Evolutionary conservation across 2,888 invertebrate species (phyloP).

Genomic region (Amphipoea oculea): DNA sequence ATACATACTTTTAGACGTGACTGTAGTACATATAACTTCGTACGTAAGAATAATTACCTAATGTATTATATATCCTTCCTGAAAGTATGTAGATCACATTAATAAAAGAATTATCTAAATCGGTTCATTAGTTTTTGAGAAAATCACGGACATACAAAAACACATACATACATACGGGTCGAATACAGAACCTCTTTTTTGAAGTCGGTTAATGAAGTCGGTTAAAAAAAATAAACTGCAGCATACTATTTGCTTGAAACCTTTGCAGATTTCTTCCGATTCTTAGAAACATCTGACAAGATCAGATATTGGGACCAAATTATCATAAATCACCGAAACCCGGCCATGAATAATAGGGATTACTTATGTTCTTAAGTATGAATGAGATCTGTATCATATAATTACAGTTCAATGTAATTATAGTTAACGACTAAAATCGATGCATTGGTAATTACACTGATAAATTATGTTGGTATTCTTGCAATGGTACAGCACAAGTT

Average conservation of each 20-base stretch:
- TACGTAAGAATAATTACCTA: no score
- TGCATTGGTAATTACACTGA: slow-evolving; percentile 36
- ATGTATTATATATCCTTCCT: no score
- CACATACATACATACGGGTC: no score
- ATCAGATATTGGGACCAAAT: slow-evolving; percentile 29
- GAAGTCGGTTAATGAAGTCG: no score
- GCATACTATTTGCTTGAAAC: neutral
- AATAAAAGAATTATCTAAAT: no score
- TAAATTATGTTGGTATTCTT: slow-evolving; percentile 33
- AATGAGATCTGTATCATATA: slow-evolving; percentile 48
- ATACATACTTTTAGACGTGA: no score
- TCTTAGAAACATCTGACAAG: slow-evolving; percentile 12
- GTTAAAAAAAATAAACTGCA: neutral
- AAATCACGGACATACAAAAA: no score
- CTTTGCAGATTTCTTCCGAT: neutral
- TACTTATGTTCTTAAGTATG: slow-evolving; percentile 13
- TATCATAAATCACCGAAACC: slow-evolving; percentile 29
- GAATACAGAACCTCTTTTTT: no score
- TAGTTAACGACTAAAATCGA: slow-evolving; percentile 37
- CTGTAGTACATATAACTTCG: no score
- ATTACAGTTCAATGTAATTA: slow-evolving; percentile 44
- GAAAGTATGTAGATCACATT: no score
- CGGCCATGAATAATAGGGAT: slow-evolving; percentile 12
- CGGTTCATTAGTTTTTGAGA: no score
- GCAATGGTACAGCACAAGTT: neutral